phyloP scores from a whole-genome alignment of 2,888 invertebrate species.

The Stegophylla sp. region DNA sequence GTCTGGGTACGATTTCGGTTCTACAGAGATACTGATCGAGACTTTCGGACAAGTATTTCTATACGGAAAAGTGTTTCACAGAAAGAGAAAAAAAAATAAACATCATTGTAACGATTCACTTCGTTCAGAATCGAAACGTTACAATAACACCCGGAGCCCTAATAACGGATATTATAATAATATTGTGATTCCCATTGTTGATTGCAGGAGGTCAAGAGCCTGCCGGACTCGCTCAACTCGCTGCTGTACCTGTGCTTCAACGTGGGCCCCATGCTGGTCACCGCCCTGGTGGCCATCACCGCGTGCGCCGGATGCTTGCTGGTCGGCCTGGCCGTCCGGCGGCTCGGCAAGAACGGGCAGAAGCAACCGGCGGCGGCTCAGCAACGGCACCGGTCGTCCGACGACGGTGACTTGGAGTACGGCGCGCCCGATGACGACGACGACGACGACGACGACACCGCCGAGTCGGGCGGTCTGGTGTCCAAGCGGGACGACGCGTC shows the following conservation, averaged over 20 bases:
- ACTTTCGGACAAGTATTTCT: too few species aligned
- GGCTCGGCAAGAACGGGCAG: constrained; percentile 60
- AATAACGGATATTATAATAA: too few species aligned
- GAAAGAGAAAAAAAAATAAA: too few species aligned
- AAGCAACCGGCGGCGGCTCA: constrained; percentile 36
- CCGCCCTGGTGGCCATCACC: constrained; percentile 63
- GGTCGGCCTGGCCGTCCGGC: constrained; percentile 63
- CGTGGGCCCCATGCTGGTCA: constrained; percentile 62
- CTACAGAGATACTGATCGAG: too few species aligned
- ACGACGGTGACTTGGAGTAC: background rate
- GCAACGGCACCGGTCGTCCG: background rate
- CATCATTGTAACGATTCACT: too few species aligned
- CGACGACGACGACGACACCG: background rate
- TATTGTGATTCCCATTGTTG: too few species aligned
- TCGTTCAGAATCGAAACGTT: too few species aligned
- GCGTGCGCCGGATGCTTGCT: constrained; percentile 64
- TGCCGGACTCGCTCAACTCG: constrained; percentile 61
- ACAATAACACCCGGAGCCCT: too few species aligned
- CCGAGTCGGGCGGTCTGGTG: constrained; percentile 25
- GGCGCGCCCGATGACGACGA: background rate
- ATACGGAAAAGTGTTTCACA: too few species aligned
- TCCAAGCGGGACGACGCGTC: background rate
- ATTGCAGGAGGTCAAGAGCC: constrained; percentile 60
- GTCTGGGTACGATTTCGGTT: too few species aligned
- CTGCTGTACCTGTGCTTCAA: constrained; percentile 63